These are phyloP conservation scores for Salpingus planirostris DNA, from an alignment of 2,888 invertebrate species.

Conservation along the genomic window DNA sequence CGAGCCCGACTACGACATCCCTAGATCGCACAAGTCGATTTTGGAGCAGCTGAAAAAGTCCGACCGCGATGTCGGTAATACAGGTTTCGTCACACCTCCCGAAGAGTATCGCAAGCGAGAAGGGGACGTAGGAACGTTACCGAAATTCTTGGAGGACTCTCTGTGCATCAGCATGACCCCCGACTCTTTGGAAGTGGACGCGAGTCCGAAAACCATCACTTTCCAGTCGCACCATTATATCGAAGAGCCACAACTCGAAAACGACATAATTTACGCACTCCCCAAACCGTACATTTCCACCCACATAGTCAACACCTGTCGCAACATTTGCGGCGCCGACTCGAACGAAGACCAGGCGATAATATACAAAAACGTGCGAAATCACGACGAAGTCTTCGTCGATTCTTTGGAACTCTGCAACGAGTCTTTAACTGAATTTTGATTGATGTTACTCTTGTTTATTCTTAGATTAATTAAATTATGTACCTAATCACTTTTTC, in stretches of 20 bases:
- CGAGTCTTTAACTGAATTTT: constrained; percentile 13
- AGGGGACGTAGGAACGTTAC: too few species aligned
- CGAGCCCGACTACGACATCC: constrained; percentile 45
- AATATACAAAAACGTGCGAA: constrained; percentile 10
- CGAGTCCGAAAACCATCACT: constrained; percentile 2
- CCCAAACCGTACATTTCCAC: constrained; percentile 9
- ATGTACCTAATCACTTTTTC: constrained; percentile 2
- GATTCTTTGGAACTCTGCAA: constrained; percentile 12
- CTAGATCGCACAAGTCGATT: constrained; percentile 34
- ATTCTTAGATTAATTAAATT: too few species aligned
- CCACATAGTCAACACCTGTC: constrained; percentile 10
- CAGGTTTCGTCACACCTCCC: too few species aligned
- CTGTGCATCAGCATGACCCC: constrained; percentile 32
- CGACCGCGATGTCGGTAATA: too few species aligned
- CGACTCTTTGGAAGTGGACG: constrained; percentile 35
- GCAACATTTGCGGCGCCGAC: constrained; percentile 4
- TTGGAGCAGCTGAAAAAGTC: constrained; percentile 4
- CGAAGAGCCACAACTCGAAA: not conserved
- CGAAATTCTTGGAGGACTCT: constrained; percentile 6
- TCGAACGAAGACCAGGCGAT: constrained; percentile 6
- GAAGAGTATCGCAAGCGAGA: too few species aligned
- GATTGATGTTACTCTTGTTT: too few species aligned
- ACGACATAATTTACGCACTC: constrained; percentile 8
- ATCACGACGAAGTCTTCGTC: constrained; percentile 10
- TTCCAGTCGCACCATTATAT: constrained; percentile 5